Evolutionary conservation across 1,140 invertebrate genomes (phyloP).

Genomic region (Harlomillsia oculata): DNA sequence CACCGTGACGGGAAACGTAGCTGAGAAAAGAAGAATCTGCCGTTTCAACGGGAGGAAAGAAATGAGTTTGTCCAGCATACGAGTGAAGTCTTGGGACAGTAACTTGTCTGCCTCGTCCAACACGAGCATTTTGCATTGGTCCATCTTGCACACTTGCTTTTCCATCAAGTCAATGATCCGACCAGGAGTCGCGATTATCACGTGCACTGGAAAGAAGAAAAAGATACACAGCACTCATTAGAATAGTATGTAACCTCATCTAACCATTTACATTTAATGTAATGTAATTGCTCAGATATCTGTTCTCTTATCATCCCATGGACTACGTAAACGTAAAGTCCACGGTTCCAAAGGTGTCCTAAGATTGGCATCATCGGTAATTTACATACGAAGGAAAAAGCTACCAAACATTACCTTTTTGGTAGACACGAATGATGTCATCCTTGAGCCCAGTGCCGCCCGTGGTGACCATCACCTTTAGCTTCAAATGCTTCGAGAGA

Average conservation of each 20-base stretch:
- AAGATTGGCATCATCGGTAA: not conserved
- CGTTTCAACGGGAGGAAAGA: slow-evolving; percentile 82
- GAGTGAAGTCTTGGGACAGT: slow-evolving; percentile 97
- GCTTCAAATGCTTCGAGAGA: slow-evolving; percentile 87
- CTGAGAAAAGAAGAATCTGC: slow-evolving; percentile 97
- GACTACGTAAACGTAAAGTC: not conserved
- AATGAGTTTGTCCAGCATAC: slow-evolving; percentile 96
- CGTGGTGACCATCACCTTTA: slow-evolving; percentile 98
- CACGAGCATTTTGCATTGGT: slow-evolving; percentile 91
- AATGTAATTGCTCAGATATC: slow-evolving; percentile 4
- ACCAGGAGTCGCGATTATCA: slow-evolving; percentile 98
- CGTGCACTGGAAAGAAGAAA: slow-evolving; percentile 64
- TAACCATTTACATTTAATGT: no score
- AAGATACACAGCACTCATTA: slow-evolving; percentile 4
- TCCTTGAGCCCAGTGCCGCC: slow-evolving; percentile 96
- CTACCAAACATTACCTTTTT: slow-evolving; percentile 58
- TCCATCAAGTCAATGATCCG: slow-evolving; percentile 99
- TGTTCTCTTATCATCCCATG: not conserved
- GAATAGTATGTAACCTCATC: no score
- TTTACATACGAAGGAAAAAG: not conserved
- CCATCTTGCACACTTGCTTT: slow-evolving; percentile 93
- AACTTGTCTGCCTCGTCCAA: slow-evolving; percentile 99
- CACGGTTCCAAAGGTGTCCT: slow-evolving; percentile 11
- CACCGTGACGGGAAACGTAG: slow-evolving; percentile 98
- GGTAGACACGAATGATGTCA: slow-evolving; percentile 99